Evolutionary conservation across 2,888 invertebrate species (phyloP), one percentile per base, ranked within the genome.

Genomic region (Noctua pronuba): DNA sequence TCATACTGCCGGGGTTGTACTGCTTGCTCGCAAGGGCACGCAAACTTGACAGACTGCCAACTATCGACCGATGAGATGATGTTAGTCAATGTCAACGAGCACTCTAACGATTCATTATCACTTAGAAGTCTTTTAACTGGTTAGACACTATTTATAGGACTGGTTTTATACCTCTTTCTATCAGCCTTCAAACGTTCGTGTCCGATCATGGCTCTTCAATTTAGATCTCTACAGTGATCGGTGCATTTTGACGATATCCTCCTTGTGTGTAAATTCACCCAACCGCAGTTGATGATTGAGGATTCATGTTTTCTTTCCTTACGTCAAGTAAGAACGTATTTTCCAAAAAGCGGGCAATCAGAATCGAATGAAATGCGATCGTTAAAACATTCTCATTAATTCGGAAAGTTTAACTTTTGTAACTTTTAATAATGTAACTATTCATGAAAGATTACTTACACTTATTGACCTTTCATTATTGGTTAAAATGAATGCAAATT

Each of bases 21-120:
- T 83, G 66, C 35, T 52, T 75, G 66, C 41, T 68, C 60, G 90
- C 94, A 94, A 95, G 95, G 94, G 93, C 93, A 86, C 73, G 86
- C 88, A 86, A 89, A 91, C 93, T 96, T 96, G 96, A 93, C 92
- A 89, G 82, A 83, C 83, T 95, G 96, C 96, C 96, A 96, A 95
- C 92, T 94, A 94, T 94, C 94, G 94, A 94, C 91, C 93, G 87
- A 85, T 88, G 84, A 88, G 88, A 92, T 92, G 92, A 91, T 91
- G 90, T 80, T 88, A 89, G 90, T 92, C 96, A 96, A 95, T 95
- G 96, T 96, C 95, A 95, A 95, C 92, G 87, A 85, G 86, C 92
- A 90, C 92, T 94, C 79, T 52, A 71, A 86, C 87, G 87, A 89
- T 89, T 91, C 89, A 91, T 92, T 91, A 90, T 87, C 86, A 89